Evolutionary conservation across 2,113 vertebrate species (phyloP), one percentile per base, ranked within the genome.

Genomic region (Eulemur macaco): DNA sequence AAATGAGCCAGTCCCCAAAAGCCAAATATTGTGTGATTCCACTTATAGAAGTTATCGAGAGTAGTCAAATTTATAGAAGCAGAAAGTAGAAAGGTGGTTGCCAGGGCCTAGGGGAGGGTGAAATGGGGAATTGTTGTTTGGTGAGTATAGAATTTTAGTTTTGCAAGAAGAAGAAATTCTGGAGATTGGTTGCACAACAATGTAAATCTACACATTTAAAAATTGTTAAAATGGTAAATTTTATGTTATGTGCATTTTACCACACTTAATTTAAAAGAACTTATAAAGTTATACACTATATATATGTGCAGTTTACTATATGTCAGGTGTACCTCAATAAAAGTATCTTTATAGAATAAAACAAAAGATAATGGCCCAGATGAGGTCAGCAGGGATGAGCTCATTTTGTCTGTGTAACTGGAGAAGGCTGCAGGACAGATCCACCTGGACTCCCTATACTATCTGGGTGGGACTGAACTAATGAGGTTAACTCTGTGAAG

Each of bases 161-260:
- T 56, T 82, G 20, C 21, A 82, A 80, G 34, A 85, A 58, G 63
- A 42, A 91, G 66, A 47, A 42, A 21, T 66, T 91, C 60, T 91
- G 42, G 64, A 85, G 74, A 73, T 29, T 86, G 80, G 39, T n/a
- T 66, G 31, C 31, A 27, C 5, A 45, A 2, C 39, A 54, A 12
- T 80, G 27, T 63, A 34, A 96, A 74, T 82, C 6, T 5, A 10
- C 37, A 77, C 3, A 63, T 25, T 83, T 42, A 52, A 89, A 85
- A 93, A 83, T 71, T 52, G 23, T 52, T 78, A 93, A 82, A 60
- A 76, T n/a, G 31, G 71, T n/a, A 14, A 31, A 50, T 90, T 96
- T 82, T 76, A 87, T 63, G 37, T 81, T 71, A 17, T 9, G 2
- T 52, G 5, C 77, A 92, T 86, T 96, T 90, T 78, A 47, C 31